These are phyloP conservation scores for Lobophora halterata DNA, from an alignment of 2,888 invertebrate species.

Conservation along the genomic window DNA sequence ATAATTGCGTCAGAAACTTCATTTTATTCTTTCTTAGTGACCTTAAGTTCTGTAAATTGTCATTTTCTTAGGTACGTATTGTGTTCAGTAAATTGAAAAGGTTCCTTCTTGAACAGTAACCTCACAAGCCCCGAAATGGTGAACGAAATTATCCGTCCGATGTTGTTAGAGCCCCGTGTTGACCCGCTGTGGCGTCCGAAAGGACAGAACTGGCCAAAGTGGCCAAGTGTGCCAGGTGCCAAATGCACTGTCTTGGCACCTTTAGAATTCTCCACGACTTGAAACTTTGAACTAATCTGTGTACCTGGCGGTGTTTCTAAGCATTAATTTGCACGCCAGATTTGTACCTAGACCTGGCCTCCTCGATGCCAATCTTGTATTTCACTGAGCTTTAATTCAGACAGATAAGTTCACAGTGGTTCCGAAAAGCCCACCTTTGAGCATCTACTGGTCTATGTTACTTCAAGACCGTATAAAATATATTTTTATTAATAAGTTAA, in stretches of 20 bases:
- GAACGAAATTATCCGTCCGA: slow-evolving; percentile 76
- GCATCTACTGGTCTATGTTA: slow-evolving; percentile 47
- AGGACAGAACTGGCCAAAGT: slow-evolving; percentile 21
- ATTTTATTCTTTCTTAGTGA: no score
- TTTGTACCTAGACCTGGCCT: slow-evolving; percentile 22
- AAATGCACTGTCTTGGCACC: slow-evolving; percentile 22
- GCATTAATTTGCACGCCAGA: no score
- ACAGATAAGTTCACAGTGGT: slow-evolving; percentile 53
- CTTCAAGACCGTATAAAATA: slow-evolving; percentile 7
- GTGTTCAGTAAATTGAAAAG: slow-evolving; percentile 10
- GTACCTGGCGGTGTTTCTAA: no score
- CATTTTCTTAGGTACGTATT: slow-evolving; percentile 1
- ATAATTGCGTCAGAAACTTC: no score
- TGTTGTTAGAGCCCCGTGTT: slow-evolving; percentile 60
- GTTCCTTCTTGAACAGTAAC: slow-evolving; percentile 32
- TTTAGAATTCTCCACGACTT: slow-evolving; percentile 19
- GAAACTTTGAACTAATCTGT: slow-evolving; percentile 51
- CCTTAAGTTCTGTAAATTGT: no score
- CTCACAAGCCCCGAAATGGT: slow-evolving; percentile 45
- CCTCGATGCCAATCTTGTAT: slow-evolving; percentile 32
- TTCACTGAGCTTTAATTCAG: slow-evolving; percentile 41
- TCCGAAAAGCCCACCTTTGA: slow-evolving; percentile 53
- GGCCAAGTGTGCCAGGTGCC: slow-evolving; percentile 22
- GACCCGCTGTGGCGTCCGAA: slow-evolving; percentile 49
- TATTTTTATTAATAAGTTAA: slow-evolving; percentile 15